phyloP scores from a whole-genome alignment of 2,888 invertebrate genomes.

The Sericinus montela region DNA sequence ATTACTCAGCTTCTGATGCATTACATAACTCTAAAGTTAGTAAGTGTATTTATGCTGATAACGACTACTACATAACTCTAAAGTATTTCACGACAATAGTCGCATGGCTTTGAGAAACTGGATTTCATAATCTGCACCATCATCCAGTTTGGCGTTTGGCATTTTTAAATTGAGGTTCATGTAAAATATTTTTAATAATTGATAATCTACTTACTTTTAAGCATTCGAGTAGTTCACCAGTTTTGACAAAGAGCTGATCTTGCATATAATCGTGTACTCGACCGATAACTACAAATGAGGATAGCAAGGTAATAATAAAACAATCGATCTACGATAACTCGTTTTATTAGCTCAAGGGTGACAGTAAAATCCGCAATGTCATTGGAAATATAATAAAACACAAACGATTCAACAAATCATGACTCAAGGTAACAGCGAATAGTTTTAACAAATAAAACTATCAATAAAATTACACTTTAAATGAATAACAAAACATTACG shows the following conservation, averaged over 20 bases:
- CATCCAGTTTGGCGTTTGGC: too few relatives aligned
- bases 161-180: too few relatives aligned
- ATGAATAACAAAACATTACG: conserved; percentile 55
- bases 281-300: neutral
- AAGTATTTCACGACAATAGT: too few relatives aligned
- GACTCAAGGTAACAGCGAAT: conserved; percentile 76
- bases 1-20: too few relatives aligned
- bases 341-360: conserved; percentile 76
- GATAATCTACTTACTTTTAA: too few relatives aligned
- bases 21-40: too few relatives aligned
- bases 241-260: neutral
- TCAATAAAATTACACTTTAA: conserved; percentile 65
- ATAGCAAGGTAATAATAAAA: conserved; percentile 47
- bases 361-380: conserved; percentile 73
- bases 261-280: neutral
- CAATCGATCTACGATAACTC: conserved; percentile 67
- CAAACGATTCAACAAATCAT: conserved; percentile 77
- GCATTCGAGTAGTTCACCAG: too few relatives aligned
- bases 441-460: conserved; percentile 75
- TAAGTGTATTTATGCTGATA: too few relatives aligned
- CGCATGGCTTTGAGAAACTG: too few relatives aligned
- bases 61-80: too few relatives aligned
- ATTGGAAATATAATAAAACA: conserved; percentile 75
- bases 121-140: too few relatives aligned
- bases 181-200: too few relatives aligned